These are phyloP conservation scores for Scomber japonicus DNA, from an alignment of 2,113 vertebrate genomes.

Conservation along the genomic window DNA sequence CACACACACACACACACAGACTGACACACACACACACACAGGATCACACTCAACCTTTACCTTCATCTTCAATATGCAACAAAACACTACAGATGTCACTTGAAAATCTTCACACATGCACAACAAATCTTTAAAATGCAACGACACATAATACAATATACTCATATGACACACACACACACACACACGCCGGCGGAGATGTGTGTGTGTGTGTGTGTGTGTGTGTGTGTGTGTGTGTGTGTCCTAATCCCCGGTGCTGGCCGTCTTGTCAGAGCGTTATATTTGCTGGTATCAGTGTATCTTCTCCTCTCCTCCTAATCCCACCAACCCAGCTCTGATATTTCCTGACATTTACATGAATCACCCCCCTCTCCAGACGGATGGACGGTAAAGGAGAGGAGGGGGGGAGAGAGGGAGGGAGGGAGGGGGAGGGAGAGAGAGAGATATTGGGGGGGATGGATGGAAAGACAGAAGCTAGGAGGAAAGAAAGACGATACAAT, in stretches of 20 bases:
- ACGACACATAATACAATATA: conserved; percentile 23
- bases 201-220: too few relatives aligned
- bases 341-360: conserved; percentile 83
- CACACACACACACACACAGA: conserved; percentile 37
- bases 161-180: conserved; percentile 12
- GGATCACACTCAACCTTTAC: conserved; percentile 31
- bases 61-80: conserved; percentile 59
- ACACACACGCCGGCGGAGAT: too few relatives aligned
- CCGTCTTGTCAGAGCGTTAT: conserved; percentile 60
- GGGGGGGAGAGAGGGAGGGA: not conserved
- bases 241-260: conserved; percentile 69
- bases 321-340: conserved; percentile 73
- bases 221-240: conserved; percentile 47
- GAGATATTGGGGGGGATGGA: not conserved
- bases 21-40: too few relatives aligned
- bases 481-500: not conserved
- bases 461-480: not conserved
- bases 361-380: conserved; percentile 41
- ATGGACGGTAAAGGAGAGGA: conserved; percentile 2
- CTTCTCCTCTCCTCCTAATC: conserved; percentile 69
- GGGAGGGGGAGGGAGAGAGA: not conserved
- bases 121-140: conserved; percentile 64
- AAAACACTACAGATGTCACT: conserved; percentile 59
- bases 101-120: conserved; percentile 48
- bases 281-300: conserved; percentile 73